A percentile compares a stretch with the other conserved stretches of the same genome.
phyloP scores from a whole-genome alignment of 2,797 vertebrate species.

The Protosalanx chinensis region DNA sequence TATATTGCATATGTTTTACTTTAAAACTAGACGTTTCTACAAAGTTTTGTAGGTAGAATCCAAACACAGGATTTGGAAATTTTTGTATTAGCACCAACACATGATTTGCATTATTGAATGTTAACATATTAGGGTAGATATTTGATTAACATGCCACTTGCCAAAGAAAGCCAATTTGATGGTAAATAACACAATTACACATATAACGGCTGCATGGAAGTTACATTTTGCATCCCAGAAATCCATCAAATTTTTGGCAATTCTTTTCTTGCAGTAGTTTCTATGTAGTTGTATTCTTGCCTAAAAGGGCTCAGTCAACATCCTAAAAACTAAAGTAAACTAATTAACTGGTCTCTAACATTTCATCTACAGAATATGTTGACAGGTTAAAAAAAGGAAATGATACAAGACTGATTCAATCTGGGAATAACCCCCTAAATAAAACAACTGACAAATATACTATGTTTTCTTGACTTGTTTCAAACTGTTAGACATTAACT shows the following conservation, averaged over 20 bases:
- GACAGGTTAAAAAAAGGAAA: background rate
- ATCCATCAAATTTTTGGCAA: background rate
- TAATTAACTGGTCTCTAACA: conserved; percentile 1
- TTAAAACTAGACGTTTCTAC: conserved; percentile 30
- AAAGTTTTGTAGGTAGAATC: conserved; percentile 29
- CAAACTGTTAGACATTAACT: background rate
- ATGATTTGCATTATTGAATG: conserved; percentile 49
- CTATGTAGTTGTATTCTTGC: background rate
- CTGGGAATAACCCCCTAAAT: conserved; percentile 5
- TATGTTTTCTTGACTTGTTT: conserved; percentile 1
- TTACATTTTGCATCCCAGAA: background rate
- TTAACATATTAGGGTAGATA: conserved; percentile 35
- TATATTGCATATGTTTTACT: conserved; percentile 11
- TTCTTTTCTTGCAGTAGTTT: background rate
- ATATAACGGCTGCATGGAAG: conserved; percentile 25
- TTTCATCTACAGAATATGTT: conserved; percentile 8
- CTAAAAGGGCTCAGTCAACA: background rate
- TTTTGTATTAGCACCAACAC: conserved; percentile 39
- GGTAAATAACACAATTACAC: conserved; percentile 30
- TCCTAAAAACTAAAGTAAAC: background rate
- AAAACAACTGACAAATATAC: background rate
- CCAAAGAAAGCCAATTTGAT: conserved; percentile 77
- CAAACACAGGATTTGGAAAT: conserved; percentile 20
- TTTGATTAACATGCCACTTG: conserved; percentile 66
- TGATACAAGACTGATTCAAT: background rate